phyloP scores from a whole-genome alignment of 1,140 invertebrate genomes.

The Lethocerus indicus region DNA sequence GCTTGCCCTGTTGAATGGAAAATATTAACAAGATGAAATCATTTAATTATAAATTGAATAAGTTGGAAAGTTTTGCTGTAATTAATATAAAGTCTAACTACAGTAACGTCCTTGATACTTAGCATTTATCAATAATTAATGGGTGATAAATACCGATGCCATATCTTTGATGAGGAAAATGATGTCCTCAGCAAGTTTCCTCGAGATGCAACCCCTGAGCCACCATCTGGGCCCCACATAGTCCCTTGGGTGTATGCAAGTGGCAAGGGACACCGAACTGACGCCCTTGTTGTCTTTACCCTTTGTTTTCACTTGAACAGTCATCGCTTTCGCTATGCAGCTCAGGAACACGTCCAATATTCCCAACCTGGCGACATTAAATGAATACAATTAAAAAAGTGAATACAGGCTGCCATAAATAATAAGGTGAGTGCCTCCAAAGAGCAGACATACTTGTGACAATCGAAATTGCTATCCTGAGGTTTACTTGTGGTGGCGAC shows the following conservation, averaged over 20 bases:
- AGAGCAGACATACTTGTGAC: constrained; percentile 28
- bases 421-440: not conserved
- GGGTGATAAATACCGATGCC: constrained; percentile 48
- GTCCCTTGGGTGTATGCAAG: constrained; percentile 37
- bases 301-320: constrained; percentile 75
- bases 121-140: not conserved
- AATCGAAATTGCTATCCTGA: constrained; percentile 35
- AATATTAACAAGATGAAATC: not conserved
- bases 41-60: not conserved
- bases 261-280: constrained; percentile 36
- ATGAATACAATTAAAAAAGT: not conserved
- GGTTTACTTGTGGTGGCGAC: constrained; percentile 29
- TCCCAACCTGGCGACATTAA: constrained; percentile 30
- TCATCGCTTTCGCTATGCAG: constrained; percentile 70
- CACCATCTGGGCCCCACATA: constrained; percentile 57
- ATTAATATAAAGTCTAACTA: not conserved
- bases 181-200: constrained; percentile 73
- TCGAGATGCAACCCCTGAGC: constrained; percentile 61
- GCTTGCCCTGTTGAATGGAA: constrained; percentile 47
- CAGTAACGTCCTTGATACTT: not conserved
- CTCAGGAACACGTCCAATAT: constrained; percentile 74
- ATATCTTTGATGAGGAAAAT: constrained; percentile 80
- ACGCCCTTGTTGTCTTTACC: constrained; percentile 40
- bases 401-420: not conserved
- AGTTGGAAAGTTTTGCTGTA: not conserved